Evolutionary conservation across 2,888 invertebrate genomes (phyloP).

Genomic region (Phyllotreta striolata): DNA sequence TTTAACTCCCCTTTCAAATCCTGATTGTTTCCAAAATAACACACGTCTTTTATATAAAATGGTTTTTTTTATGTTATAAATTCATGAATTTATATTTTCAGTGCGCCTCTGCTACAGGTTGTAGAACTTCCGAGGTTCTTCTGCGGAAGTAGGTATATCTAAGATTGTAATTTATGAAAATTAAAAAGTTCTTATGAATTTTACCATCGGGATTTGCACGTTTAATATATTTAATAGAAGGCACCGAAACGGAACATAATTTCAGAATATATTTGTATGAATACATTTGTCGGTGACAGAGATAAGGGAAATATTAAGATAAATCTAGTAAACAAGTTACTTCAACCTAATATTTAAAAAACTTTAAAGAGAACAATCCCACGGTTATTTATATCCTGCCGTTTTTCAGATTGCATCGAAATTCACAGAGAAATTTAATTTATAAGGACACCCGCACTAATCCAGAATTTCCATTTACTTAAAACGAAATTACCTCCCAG

Average conservation of each 20-base stretch:
- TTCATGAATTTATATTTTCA: not conserved
- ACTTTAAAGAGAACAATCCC: too few species aligned
- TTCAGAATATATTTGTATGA: too few species aligned
- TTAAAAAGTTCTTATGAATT: constrained; percentile 26
- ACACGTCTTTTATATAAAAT: not conserved
- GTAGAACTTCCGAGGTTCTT: not conserved
- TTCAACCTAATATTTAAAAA: too few species aligned
- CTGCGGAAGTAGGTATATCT: constrained; percentile 2
- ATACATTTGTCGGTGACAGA: too few species aligned
- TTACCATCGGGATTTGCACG: constrained; percentile 6
- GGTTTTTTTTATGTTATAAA: not conserved
- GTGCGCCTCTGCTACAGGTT: not conserved
- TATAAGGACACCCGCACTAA: not conserved
- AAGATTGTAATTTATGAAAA: constrained; percentile 22
- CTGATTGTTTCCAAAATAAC: not conserved
- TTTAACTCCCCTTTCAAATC: too few species aligned
- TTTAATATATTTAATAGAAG: constrained; percentile 5
- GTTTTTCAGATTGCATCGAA: too few species aligned
- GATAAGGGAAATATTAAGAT: too few species aligned
- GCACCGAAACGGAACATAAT: not conserved
- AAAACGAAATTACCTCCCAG: constrained; percentile 3
- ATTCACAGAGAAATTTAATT: not conserved
- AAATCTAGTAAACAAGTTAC: too few species aligned
- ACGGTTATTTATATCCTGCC: too few species aligned
- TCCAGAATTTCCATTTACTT: constrained; percentile 4